Evolutionary conservation across 2,113 vertebrate species (phyloP), one percentile per base, ranked within the genome.

Genomic region (Nipponia nippon): DNA sequence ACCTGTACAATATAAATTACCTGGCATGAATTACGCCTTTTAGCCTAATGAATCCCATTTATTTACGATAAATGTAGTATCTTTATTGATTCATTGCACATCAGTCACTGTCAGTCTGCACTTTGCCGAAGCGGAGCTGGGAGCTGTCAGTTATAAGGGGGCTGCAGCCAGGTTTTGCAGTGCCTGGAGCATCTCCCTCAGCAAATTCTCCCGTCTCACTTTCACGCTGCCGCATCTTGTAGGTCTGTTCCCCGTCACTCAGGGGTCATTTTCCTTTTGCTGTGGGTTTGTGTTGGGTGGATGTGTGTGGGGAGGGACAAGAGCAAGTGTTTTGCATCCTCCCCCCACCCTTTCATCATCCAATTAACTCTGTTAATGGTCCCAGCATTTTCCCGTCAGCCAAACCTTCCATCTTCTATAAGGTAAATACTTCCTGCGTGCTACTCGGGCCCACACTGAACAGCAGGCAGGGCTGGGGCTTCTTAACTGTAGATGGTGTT

Each of bases 201-300:
- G 32, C 16, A 13, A 9, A 7, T 16, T 9, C 40, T 50, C 40
- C 71, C 20, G 1, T 6, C 36, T 40, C 29, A 0, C 20, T 4
- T 1, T 1, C 2, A 8, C 9, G 3, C 50, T 30, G 34, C 42
- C 2, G 0, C 25, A 3, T 2, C 40, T 16, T 3, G 19, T 2
- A 13, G 44, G 11, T 15, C 52, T 42, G 59, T 2, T 21, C 36
- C 50, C 26, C 27, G 61, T 2, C 7, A 0, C 80, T 44, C 44
- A 1, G 52, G 67, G 55, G 11, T 7, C 1, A 0, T 26, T 36
- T 17, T 40, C 17, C 55, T 29, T 10, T 1, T 8, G 29, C 65
- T 32, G 5, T 3, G 58, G 16, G 46, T 5, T 9, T 18, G 20
- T 47, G 58, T 8, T 10, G 90, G 89, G 13, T 30, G 69, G 6